Conservation (phyloP, 1,140 invertebrate species). For the Lepidostoma basale region DNA sequence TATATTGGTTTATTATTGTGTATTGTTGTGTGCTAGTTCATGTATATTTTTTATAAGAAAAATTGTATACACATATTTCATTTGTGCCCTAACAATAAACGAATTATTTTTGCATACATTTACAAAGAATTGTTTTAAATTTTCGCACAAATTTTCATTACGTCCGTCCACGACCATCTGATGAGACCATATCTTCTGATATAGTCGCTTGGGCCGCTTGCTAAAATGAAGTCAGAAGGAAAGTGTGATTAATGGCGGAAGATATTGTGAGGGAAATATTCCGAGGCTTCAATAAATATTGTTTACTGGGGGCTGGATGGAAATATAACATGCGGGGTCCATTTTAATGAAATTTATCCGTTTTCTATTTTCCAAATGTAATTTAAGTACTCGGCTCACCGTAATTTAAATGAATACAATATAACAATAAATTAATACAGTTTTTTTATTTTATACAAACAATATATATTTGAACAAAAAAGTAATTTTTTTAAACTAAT, state of each 20-base stretch:
- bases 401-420: neutral
- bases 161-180: neutral
- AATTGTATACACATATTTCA: too few species aligned
- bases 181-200: constrained; percentile 13
- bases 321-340: too few species aligned
- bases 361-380: too few species aligned
- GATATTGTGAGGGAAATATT: constrained; percentile 39
- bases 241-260: constrained; percentile 43
- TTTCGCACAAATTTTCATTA: constrained; percentile 16
- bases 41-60: too few species aligned
- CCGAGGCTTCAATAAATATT: constrained; percentile 39
- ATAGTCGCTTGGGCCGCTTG: constrained; percentile 12
- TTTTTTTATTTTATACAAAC: neutral
- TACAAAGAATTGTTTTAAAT: too few species aligned
- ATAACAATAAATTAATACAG: neutral
- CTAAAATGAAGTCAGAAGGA: constrained; percentile 32
- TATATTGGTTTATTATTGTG: too few species aligned
- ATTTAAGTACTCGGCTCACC: too few species aligned
- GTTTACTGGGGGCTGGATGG: constrained; percentile 27
- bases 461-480: neutral
- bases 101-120: too few species aligned
- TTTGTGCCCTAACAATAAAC: too few species aligned
- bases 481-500: neutral
- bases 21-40: too few species aligned
- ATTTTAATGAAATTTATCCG: too few species aligned